Conservation (phyloP, 2,888 invertebrate genomes). For the Netelia virgata region DNA sequence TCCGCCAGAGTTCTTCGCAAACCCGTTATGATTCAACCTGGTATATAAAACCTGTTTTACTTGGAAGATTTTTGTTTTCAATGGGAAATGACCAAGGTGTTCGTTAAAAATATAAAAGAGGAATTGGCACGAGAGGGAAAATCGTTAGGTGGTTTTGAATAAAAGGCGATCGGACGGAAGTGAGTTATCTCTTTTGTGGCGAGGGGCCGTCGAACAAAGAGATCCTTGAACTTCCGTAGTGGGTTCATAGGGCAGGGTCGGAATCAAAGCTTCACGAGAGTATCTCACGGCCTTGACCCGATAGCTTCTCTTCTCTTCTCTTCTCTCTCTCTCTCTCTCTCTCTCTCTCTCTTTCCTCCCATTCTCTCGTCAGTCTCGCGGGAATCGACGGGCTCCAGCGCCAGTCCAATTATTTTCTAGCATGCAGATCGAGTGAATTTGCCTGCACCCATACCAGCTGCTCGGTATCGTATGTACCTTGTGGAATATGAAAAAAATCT, state of each 20-base stretch:
- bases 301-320: too few species aligned
- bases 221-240: conserved; percentile 63
- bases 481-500: conserved; percentile 33
- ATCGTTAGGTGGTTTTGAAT: not conserved
- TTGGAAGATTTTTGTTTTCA: too few species aligned
- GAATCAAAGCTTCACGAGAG: conserved; percentile 53
- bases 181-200: conserved; percentile 9
- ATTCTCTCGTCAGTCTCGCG: conserved; percentile 39
- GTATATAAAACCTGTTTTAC: too few species aligned
- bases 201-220: conserved; percentile 40
- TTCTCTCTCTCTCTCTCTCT: conserved; percentile 17
- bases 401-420: conserved; percentile 64
- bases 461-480: not conserved
- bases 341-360: conserved; percentile 18
- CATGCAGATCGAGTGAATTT: conserved; percentile 52
- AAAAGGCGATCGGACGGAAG: conserved; percentile 3
- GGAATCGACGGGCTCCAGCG: conserved; percentile 50
- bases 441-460: conserved; percentile 29
- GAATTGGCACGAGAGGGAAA: too few species aligned
- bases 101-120: too few species aligned
- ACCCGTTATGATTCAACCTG: too few species aligned
- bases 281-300: conserved; percentile 63
- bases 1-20: too few species aligned
- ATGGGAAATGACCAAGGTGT: too few species aligned
- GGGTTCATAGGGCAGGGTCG: conserved; percentile 59